phyloP scores from a whole-genome alignment of 2,797 vertebrate genomes.

The Tarsius wallacei region DNA sequence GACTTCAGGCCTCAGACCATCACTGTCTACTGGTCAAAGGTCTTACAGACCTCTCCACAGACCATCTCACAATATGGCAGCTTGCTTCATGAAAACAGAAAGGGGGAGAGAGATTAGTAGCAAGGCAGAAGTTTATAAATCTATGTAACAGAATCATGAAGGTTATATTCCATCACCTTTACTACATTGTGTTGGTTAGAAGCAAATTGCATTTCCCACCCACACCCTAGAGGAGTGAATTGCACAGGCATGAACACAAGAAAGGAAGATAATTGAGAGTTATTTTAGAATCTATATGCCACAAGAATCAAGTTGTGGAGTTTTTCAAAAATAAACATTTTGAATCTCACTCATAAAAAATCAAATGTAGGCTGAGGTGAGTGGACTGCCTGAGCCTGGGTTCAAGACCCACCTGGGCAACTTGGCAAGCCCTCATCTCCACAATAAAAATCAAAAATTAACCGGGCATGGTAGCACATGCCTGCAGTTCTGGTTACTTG shows the following conservation, averaged over 20 bases:
- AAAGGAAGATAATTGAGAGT: neutral
- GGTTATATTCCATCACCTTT: neutral
- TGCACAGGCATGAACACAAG: neutral
- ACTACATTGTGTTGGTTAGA: neutral
- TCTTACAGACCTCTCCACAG: neutral
- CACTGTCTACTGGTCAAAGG: neutral
- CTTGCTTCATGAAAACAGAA: slow-evolving; percentile 11
- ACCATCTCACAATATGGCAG: neutral
- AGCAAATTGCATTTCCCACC: neutral
- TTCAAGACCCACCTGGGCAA: too few species aligned
- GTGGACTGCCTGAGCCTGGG: too few species aligned
- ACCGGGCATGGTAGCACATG: too few species aligned
- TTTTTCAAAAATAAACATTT: slow-evolving; percentile 46
- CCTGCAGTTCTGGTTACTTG: too few species aligned
- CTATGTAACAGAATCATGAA: neutral
- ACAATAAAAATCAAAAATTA: too few species aligned
- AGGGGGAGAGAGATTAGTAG: neutral
- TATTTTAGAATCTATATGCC: neutral
- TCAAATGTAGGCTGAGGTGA: too few species aligned
- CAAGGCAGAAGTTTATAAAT: slow-evolving; percentile 8
- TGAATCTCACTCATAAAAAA: neutral
- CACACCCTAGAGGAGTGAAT: neutral
- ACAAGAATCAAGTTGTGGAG: neutral
- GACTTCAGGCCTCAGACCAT: neutral
- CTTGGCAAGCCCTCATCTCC: too few species aligned